Base-by-base conservation (phyloP, 2,797 vertebrate genomes). In the Neomorphus geoffroyi region DNA sequence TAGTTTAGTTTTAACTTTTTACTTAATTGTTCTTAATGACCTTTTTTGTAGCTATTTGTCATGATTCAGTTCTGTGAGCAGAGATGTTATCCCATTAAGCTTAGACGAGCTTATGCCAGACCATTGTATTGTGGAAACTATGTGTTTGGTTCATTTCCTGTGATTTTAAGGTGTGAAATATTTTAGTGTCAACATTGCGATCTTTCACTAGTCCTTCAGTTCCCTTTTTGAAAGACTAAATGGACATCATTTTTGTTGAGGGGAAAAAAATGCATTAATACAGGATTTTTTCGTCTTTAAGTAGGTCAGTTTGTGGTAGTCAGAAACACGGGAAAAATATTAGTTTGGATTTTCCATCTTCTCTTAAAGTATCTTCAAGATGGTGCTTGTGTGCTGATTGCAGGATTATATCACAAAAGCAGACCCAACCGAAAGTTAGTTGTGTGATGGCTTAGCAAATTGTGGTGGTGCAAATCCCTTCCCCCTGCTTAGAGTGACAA, bases 351-450 rank as follows among this genome's bases (percentile, higher is more conserved):
- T 95, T 96, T 96, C 93, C 90, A 32, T 73, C 88, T 84, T 17
- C 88, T 79, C 81, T 70, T 80, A 16, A 94, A 95, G 93, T 7
- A 37, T 92, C 93, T 94, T 91, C 83, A 88, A 50, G 80, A 75
- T 93, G 88, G 84, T 94, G 80, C 80, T 92, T 79, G 71, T 82
- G 94, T 75, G 86, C 91, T 89, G 91, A 91, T 93, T 58, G 81
- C 56, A 58, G 84, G 86, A 90, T 94, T 93, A 77, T 48, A 93
- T 92, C 93, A 96, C 88, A 88, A 96, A 96, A 96, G 92, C 96
- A 96, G 90, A 92, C 28, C 48, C 6, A 39, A 74, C 28, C 0
- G 2, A 48, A 19, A 67, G 58, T 35, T 35, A 69, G 69, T 37
- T 51, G 43, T 61, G 65, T 22, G 79, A 78, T 10, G 3, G 85